These are phyloP conservation scores for Ellobius talpinus DNA, from an alignment of 2,113 vertebrate species.

Conservation along the genomic window DNA sequence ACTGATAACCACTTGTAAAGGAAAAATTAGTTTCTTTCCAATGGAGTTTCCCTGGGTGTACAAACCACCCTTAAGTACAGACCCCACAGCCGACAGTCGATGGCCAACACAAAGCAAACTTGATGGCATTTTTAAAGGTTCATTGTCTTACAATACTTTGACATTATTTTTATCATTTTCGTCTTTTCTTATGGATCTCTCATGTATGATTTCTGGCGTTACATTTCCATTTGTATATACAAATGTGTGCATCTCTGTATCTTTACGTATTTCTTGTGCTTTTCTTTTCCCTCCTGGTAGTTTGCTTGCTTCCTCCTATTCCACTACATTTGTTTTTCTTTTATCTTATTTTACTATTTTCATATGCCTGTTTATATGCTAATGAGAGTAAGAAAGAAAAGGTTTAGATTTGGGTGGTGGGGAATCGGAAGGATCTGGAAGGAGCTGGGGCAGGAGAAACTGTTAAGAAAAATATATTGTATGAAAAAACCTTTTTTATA, in stretches of 20 bases:
- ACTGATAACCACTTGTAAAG: background rate
- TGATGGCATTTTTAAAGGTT: background rate
- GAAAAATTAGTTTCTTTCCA: background rate
- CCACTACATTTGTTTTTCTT: background rate
- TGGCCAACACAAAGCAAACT: background rate
- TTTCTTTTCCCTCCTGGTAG: background rate
- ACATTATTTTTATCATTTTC: background rate
- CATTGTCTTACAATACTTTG: background rate
- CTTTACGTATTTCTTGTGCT: background rate
- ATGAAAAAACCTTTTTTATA: background rate
- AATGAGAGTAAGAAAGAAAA: background rate
- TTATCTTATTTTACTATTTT: background rate
- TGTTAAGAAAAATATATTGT: background rate
- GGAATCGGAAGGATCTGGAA: background rate
- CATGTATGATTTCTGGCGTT: background rate
- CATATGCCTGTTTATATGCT: background rate
- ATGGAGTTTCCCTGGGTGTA: background rate
- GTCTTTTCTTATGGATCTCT: background rate
- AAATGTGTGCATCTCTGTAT: background rate
- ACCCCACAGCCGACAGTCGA: background rate
- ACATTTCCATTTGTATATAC: background rate
- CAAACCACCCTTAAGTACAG: background rate
- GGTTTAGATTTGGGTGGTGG: background rate
- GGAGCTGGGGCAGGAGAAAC: background rate
- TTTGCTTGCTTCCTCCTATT: background rate